Evolutionary conservation across 2,888 invertebrate species (phyloP).

Genomic region (Caenorhabditis sp.): DNA sequence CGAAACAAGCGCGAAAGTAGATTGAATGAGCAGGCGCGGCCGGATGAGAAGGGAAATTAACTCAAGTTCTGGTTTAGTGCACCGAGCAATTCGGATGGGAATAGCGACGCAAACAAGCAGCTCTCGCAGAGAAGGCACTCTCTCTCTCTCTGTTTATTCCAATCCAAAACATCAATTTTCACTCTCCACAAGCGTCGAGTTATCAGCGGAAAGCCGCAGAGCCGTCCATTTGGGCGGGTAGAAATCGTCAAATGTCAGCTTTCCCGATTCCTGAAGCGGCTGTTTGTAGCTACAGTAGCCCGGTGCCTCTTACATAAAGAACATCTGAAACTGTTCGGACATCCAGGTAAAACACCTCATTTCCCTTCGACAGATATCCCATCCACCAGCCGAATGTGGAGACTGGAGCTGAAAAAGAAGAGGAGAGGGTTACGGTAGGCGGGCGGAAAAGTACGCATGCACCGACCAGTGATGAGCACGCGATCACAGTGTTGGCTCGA

Average conservation of each 20-base stretch:
- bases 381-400: constrained; percentile 29
- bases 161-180: background rate
- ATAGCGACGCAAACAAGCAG: too few species aligned
- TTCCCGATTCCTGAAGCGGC: constrained; percentile 2
- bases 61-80: too few species aligned
- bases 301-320: constrained; percentile 6
- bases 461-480: constrained; percentile 16
- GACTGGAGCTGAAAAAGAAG: constrained; percentile 1
- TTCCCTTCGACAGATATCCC: constrained; percentile 23
- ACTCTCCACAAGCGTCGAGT: constrained; percentile 4
- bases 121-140: too few species aligned
- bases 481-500: constrained; percentile 11
- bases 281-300: background rate
- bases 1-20: too few species aligned
- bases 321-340: background rate
- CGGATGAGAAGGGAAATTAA: too few species aligned
- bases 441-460: background rate
- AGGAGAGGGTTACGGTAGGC: background rate
- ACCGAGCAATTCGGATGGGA: too few species aligned
- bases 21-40: too few species aligned
- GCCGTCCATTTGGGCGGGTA: constrained; percentile 13
- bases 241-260: constrained; percentile 3
- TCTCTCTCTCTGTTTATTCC: background rate
- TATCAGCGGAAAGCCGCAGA: background rate
- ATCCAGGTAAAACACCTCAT: constrained; percentile 10